Evolutionary conservation across 1,140 invertebrate species (phyloP).

Genomic region (Hyles vespertilio): DNA sequence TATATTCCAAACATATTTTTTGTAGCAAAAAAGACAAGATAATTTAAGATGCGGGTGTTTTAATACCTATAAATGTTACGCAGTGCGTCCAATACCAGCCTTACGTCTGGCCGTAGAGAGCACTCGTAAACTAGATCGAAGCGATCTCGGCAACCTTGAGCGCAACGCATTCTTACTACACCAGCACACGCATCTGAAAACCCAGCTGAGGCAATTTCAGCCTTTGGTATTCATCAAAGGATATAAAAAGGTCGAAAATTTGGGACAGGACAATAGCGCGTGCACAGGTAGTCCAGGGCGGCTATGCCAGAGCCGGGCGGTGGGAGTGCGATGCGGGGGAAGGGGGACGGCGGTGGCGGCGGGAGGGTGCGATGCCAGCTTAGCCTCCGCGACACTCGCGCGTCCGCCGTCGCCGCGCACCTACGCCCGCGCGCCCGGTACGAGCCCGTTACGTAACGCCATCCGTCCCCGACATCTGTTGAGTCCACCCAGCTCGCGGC

Average conservation of each 20-base stretch:
- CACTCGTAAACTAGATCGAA: slow-evolving; percentile 32
- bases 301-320: slow-evolving; percentile 19
- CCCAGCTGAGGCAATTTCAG: not conserved
- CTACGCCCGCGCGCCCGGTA: slow-evolving; percentile 50
- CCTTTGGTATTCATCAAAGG: not conserved
- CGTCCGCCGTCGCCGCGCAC: slow-evolving; percentile 45
- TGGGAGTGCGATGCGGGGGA: slow-evolving; percentile 17
- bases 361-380: slow-evolving; percentile 32
- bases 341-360: slow-evolving; percentile 14
- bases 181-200: not conserved
- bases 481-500: slow-evolving; percentile 46
- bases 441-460: slow-evolving; percentile 60
- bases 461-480: slow-evolving; percentile 62
- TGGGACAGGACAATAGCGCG: slow-evolving; percentile 35
- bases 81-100: slow-evolving; percentile 31
- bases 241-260: slow-evolving; percentile 21
- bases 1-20: slow-evolving; percentile 1
- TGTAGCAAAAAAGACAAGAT: slow-evolving; percentile 6
- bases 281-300: slow-evolving; percentile 37
- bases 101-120: slow-evolving; percentile 22
- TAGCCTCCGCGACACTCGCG: slow-evolving; percentile 62
- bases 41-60: slow-evolving; percentile 7
- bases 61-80: slow-evolving; percentile 22
- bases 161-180: not conserved
- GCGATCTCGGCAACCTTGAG: slow-evolving; percentile 27